These are phyloP conservation scores for Battus philenor DNA, from an alignment of 1,140 invertebrate species.

Conservation along the genomic window DNA sequence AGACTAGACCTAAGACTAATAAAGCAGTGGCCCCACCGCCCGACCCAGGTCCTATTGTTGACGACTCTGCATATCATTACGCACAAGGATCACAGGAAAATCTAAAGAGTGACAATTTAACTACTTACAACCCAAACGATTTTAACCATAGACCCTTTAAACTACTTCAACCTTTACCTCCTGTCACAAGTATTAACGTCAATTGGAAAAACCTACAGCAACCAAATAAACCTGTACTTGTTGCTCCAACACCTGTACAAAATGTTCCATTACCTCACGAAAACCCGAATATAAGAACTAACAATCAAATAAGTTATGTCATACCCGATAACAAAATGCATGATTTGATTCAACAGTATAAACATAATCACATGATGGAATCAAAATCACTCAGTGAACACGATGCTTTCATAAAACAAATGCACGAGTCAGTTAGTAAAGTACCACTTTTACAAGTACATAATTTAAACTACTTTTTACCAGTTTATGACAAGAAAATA, in stretches of 20 bases:
- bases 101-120: slow-evolving; percentile 33
- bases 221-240: slow-evolving; percentile 1
- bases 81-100: slow-evolving; percentile 17
- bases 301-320: slow-evolving; percentile 27
- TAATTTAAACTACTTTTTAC: slow-evolving; percentile 40
- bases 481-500: slow-evolving; percentile 28
- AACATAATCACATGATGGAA: slow-evolving; percentile 19
- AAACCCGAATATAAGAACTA: neutral
- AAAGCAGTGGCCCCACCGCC: slow-evolving; percentile 26
- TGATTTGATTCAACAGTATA: slow-evolving; percentile 23
- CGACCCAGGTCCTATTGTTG: slow-evolving; percentile 12
- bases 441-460: slow-evolving; percentile 38
- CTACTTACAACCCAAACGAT: slow-evolving; percentile 28
- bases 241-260: neutral
- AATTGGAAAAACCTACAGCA: slow-evolving; percentile 18
- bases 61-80: slow-evolving; percentile 20
- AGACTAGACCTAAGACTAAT: slow-evolving; percentile 37
- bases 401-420: slow-evolving; percentile 29
- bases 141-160: slow-evolving; percentile 33
- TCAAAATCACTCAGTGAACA: slow-evolving; percentile 22
- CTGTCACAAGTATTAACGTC: slow-evolving; percentile 23
- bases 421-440: slow-evolving; percentile 33
- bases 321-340: slow-evolving; percentile 32
- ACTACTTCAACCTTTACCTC: slow-evolving; percentile 36
- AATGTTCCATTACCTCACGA: neutral